Percentiles rank a stretch among this genome's conserved stretches.
Conservation (phyloP, 2,888 invertebrate species). For the Diogma glabrata region DNA sequence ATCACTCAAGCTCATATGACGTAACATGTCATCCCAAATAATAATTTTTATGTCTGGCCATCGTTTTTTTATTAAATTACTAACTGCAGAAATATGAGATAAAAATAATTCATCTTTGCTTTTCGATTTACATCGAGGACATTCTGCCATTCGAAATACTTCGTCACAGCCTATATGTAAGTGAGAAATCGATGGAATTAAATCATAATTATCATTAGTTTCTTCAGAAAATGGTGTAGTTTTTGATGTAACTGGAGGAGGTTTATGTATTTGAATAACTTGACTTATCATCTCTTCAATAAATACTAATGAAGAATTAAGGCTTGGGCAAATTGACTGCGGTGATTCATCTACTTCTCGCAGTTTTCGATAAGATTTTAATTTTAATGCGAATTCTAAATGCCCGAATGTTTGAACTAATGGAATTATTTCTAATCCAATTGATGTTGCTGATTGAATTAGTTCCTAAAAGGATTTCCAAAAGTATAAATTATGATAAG, state of each 20-base stretch:
- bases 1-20: conserved; percentile 47
- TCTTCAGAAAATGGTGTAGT: neutral
- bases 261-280: conserved; percentile 38
- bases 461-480: too few species aligned
- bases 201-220: conserved; percentile 9
- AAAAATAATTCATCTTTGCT: conserved; percentile 46
- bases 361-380: conserved; percentile 46
- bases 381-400: conserved; percentile 59
- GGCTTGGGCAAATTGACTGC: conserved; percentile 55
- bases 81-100: conserved; percentile 48
- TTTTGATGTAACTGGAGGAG: conserved; percentile 1
- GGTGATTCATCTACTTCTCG: conserved; percentile 55
- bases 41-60: conserved; percentile 49
- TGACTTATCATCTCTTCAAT: conserved; percentile 59
- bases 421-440: conserved; percentile 57
- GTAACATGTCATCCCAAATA: conserved; percentile 74
- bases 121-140: conserved; percentile 43
- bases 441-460: conserved; percentile 42
- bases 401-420: conserved; percentile 69
- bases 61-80: conserved; percentile 44
- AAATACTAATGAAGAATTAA: conserved; percentile 46
- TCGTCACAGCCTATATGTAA: conserved; percentile 67
- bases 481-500: too few species aligned
- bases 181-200: conserved; percentile 33
- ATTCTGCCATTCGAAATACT: conserved; percentile 59